Evolutionary conservation across 2,797 vertebrate species (phyloP).

Genomic region (Eidolon dupreanum): DNA sequence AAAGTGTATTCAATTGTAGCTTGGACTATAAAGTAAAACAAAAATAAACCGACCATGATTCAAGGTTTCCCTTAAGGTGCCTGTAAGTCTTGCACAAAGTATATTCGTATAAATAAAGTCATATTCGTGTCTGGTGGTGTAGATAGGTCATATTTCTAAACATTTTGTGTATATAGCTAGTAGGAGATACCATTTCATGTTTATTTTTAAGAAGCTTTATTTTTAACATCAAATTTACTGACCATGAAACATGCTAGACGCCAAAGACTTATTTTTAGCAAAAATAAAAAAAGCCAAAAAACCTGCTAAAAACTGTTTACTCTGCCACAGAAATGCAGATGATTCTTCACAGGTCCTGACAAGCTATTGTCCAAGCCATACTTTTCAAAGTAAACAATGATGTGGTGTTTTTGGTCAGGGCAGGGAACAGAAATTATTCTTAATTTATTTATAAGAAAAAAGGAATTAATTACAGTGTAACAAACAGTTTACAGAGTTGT

Average conservation of each 20-base stretch:
- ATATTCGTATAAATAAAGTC: constrained; percentile 66
- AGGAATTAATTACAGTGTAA: not conserved
- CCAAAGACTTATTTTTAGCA: constrained; percentile 39
- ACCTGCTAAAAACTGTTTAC: not conserved
- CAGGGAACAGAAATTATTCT: not conserved
- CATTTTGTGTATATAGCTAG: constrained; percentile 39
- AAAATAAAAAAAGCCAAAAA: not conserved
- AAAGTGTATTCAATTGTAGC: constrained; percentile 41
- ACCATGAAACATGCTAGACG: constrained; percentile 5
- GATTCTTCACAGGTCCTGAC: not conserved
- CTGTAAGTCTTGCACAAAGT: constrained; percentile 56
- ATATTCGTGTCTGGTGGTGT: constrained; percentile 38
- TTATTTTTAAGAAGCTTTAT: constrained; percentile 63
- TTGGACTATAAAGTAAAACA: constrained; percentile 61
- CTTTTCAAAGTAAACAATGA: not conserved
- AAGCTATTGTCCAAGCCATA: not conserved
- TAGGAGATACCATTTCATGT: not conserved
- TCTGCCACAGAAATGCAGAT: not conserved
- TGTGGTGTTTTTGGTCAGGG: not conserved
- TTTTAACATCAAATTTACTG: constrained; percentile 42
- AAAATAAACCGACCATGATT: constrained; percentile 70
- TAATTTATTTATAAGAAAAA: not conserved
- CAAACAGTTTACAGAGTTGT: not conserved
- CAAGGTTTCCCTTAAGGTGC: constrained; percentile 66
- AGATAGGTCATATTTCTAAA: constrained; percentile 56